phyloP scores from a whole-genome alignment of 2,797 vertebrate species.

The Spondyliosoma cantharus region DNA sequence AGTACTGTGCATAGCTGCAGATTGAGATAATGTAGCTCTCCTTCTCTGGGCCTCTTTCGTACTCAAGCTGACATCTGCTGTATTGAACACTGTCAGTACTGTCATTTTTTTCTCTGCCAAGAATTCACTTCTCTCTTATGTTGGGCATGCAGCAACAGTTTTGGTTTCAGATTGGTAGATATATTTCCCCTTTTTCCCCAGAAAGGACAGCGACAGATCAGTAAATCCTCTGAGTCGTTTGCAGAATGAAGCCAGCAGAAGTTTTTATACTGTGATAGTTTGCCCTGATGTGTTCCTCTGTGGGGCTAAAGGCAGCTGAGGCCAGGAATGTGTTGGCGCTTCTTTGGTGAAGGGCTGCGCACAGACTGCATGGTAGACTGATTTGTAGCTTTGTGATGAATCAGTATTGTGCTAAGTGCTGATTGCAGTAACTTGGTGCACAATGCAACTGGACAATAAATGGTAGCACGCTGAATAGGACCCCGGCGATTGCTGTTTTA shows the following conservation, averaged over 20 bases:
- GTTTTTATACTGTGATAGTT: slow-evolving; percentile 24
- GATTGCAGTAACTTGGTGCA: slow-evolving; percentile 74
- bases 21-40: slow-evolving; percentile 82
- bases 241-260: slow-evolving; percentile 16
- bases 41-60: slow-evolving; percentile 80
- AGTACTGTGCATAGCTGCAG: slow-evolving; percentile 76
- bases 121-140: slow-evolving; percentile 56
- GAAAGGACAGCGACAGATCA: slow-evolving; percentile 10
- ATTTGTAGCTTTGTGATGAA: slow-evolving; percentile 82
- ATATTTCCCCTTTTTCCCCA: not conserved
- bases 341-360: slow-evolving; percentile 58
- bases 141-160: slow-evolving; percentile 36
- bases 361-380: slow-evolving; percentile 77
- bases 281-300: slow-evolving; percentile 42
- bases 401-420: slow-evolving; percentile 82
- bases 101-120: slow-evolving; percentile 51
- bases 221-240: slow-evolving; percentile 17
- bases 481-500: slow-evolving; percentile 53
- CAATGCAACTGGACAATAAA: slow-evolving; percentile 75
- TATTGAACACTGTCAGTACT: slow-evolving; percentile 65
- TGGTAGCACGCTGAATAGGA: slow-evolving; percentile 60
- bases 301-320: slow-evolving; percentile 52
- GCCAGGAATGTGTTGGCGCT: slow-evolving; percentile 68
- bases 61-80: slow-evolving; percentile 80
- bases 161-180: slow-evolving; percentile 5